phyloP scores from a whole-genome alignment of 2,888 invertebrate species.

The Drosophila yooni region DNA sequence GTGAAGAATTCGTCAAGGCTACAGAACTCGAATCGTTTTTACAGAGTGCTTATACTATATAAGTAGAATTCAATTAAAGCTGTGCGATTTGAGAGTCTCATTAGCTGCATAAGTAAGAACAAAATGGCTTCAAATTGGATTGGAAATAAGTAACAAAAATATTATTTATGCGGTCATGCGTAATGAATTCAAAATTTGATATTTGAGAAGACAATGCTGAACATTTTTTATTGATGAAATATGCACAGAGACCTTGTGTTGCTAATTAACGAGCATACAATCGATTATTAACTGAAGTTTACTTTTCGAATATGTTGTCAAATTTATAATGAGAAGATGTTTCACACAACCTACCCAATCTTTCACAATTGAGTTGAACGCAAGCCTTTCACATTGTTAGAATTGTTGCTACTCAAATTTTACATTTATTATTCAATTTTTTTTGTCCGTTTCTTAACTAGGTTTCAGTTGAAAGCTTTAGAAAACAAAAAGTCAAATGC shows the following conservation, averaged over 20 bases:
- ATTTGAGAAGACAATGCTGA: slow-evolving; percentile 5
- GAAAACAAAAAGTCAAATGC: slow-evolving; percentile 28
- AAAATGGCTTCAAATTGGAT: not conserved
- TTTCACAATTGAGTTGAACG: not conserved
- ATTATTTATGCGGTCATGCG: slow-evolving; percentile 9
- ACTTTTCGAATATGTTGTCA: not conserved
- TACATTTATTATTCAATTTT: slow-evolving; percentile 1
- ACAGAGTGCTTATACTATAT: not conserved
- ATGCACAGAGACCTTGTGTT: slow-evolving; percentile 1
- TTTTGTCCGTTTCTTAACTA: not conserved
- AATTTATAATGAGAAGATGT: not conserved
- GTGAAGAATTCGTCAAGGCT: slow-evolving; percentile 25
- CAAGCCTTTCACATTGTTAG: not conserved
- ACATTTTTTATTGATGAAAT: not conserved
- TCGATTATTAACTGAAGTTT: not conserved
- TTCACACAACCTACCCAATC: not conserved
- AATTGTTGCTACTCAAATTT: not conserved
- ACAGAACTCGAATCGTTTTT: not conserved
- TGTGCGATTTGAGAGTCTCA: slow-evolving; percentile 11
- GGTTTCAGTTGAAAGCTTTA: slow-evolving; percentile 6
- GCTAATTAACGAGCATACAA: not conserved
- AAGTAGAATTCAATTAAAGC: slow-evolving; percentile 18
- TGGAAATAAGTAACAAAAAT: slow-evolving; percentile 2
- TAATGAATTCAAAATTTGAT: slow-evolving; percentile 34
- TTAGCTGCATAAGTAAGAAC: slow-evolving; percentile 17